Evolutionary conservation across 2,113 vertebrate species (phyloP).

Genomic region (Macroglossus sobrinus): DNA sequence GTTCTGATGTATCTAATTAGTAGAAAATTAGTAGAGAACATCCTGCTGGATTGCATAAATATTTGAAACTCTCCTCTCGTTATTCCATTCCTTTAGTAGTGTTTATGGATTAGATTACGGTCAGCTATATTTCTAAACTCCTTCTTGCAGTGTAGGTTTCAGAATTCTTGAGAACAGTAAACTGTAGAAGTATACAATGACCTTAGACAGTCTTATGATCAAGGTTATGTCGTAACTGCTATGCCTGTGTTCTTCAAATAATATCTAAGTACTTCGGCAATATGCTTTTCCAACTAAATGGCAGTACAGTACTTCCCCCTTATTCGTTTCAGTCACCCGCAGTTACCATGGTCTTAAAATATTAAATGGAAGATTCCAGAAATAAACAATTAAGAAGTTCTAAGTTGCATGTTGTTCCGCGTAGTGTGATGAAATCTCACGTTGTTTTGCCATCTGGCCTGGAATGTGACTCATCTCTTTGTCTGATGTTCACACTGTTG

Average conservation of each 20-base stretch:
- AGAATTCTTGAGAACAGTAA: background rate
- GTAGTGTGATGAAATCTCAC: background rate
- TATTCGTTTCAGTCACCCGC: background rate
- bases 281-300: background rate
- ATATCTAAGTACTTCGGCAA: background rate
- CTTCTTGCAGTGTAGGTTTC: background rate
- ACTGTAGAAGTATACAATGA: background rate
- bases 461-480: background rate
- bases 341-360: background rate
- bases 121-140: background rate
- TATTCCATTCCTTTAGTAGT: background rate
- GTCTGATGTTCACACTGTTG: no score
- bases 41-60: background rate
- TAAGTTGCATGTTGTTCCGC: background rate
- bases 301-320: background rate
- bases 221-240: background rate
- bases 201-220: background rate
- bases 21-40: background rate
- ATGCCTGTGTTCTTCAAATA: background rate
- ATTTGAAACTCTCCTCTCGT: background rate
- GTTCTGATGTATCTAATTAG: background rate
- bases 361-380: background rate
- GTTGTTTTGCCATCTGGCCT: background rate
- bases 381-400: background rate
- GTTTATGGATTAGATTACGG: background rate